A percentile compares a stretch with the other conserved stretches of the same genome.
These are phyloP conservation scores for Drosophila nr. fundita DNA, from an alignment of 2,888 invertebrate species.

Conservation along the genomic window DNA sequence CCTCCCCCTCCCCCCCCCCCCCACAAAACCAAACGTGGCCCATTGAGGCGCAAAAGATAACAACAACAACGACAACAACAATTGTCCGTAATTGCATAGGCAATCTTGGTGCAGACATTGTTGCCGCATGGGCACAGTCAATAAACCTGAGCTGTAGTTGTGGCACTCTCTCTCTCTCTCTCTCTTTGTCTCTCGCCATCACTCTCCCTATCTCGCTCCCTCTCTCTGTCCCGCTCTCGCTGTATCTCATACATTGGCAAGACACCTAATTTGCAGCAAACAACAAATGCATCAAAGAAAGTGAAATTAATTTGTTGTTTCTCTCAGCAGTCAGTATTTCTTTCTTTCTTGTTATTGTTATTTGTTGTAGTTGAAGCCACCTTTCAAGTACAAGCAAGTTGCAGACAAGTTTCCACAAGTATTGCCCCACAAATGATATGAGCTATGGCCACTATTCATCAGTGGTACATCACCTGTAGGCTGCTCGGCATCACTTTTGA, in stretches of 20 bases:
- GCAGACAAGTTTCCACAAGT: slow-evolving; percentile 28
- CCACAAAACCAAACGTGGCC: slow-evolving; percentile 29
- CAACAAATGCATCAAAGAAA: slow-evolving; percentile 65
- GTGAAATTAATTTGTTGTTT: slow-evolving; percentile 74
- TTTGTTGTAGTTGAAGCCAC: slow-evolving; percentile 5
- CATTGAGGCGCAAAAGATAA: slow-evolving; percentile 53
- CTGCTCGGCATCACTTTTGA: not conserved
- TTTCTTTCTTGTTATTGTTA: slow-evolving; percentile 7
- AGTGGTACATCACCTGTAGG: not conserved
- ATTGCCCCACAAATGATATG: slow-evolving; percentile 46
- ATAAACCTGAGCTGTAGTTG: slow-evolving; percentile 66
- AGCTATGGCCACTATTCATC: slow-evolving; percentile 21
- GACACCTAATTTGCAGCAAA: slow-evolving; percentile 29
- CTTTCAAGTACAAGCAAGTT: slow-evolving; percentile 29
- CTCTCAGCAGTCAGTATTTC: slow-evolving; percentile 15
- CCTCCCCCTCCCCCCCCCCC: not conserved
- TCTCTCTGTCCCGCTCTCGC: slow-evolving; percentile 1
- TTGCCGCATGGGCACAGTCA: slow-evolving; percentile 59
- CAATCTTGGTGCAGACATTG: slow-evolving; percentile 30
- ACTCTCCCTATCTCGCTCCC: not conserved
- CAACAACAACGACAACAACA: slow-evolving; percentile 27
- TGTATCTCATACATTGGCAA: slow-evolving; percentile 46
- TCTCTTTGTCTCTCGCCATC: not conserved
- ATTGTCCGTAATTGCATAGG: slow-evolving; percentile 60
- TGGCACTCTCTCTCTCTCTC: not conserved